Evolutionary conservation across 2,888 invertebrate genomes (phyloP), one percentile per base, ranked within the genome.

Genomic region (Listrodromus nycthemerus): DNA sequence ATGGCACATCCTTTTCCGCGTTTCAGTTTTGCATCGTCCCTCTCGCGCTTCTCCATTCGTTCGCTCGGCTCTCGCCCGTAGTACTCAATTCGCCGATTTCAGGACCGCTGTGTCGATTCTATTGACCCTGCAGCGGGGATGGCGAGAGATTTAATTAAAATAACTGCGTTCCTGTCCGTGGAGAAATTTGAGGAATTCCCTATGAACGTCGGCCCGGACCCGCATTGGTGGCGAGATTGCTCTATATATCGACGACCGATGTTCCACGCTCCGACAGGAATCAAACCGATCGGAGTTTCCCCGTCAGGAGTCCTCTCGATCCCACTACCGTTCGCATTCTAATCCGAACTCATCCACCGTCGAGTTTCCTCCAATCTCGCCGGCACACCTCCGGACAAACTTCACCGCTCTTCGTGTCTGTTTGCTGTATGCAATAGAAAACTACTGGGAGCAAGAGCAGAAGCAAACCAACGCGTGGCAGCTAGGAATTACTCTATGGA

Each of bases 401-500:
- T 80, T 73, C 33, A 16, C 73, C 27, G 48, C 61, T 80, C 48
- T 77, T 66, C 83, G 63, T 71, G 67, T 55, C 16, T 58, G 41
- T 27, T 5, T 1, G 27, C n/a, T 30, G 0, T 76, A 67, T 24
- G 63, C 73, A 27, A 45, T 2, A 19, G 63, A 27, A 58, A 61
- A 30, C 80, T 10, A 55, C 58, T 52, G 63, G 27, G 55, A 66
- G 70, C 65, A 75, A 66, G 67, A 67, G 78, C 74, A 48, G 55
- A 80, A 82, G 65, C 33, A 27, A 67, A 61, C 71, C 30, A 61
- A 41, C 30, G 48, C 74, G 50, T 78, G 63, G 67, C 45, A 27
- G n/a, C 1, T 30, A 66, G 21, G 6, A 33, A 5, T 24, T 61
- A 71, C 45, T 61, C 85, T 87, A 88, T 88, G 87, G 83, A 90